These are phyloP conservation scores for Pachyuromys duprasi DNA, from an alignment of 2,797 vertebrate species.

Conservation along the genomic window DNA sequence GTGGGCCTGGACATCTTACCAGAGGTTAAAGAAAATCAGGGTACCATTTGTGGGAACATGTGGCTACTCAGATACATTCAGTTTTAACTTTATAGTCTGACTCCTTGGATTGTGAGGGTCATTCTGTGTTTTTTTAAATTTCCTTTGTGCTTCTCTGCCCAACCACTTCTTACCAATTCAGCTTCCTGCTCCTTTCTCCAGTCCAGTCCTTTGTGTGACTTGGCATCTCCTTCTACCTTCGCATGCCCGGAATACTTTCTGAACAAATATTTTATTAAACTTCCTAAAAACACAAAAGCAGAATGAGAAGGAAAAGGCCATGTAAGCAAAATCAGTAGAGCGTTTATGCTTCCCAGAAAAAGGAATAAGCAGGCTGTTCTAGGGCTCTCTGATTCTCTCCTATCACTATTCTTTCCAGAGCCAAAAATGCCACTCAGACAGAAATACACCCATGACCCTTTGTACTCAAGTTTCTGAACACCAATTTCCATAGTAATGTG, in stretches of 20 bases:
- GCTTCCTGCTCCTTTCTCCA: slow-evolving; percentile 73
- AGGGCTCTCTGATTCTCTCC: slow-evolving; percentile 9
- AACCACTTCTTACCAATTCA: slow-evolving; percentile 74
- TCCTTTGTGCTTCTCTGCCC: slow-evolving; percentile 68
- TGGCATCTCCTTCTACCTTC: slow-evolving; percentile 67
- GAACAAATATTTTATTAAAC: slow-evolving; percentile 82
- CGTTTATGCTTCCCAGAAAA: slow-evolving; percentile 70
- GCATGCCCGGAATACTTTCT: slow-evolving; percentile 74
- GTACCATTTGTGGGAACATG: slow-evolving; percentile 44
- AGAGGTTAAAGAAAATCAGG: slow-evolving; percentile 25
- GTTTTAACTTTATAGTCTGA: slow-evolving; percentile 48
- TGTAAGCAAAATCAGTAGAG: slow-evolving; percentile 10
- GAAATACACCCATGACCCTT: slow-evolving; percentile 9
- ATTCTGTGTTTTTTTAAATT: slow-evolving; percentile 5
- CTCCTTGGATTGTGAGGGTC: slow-evolving; percentile 65
- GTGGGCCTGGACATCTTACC: not conserved
- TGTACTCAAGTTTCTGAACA: slow-evolving; percentile 29
- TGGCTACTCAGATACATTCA: slow-evolving; percentile 48
- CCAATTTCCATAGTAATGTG: slow-evolving; percentile 17
- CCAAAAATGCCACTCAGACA: slow-evolving; percentile 41
- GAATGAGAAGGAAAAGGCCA: slow-evolving; percentile 35
- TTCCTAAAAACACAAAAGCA: slow-evolving; percentile 78
- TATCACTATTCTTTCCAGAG: not conserved
- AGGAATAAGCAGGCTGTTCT: not conserved
- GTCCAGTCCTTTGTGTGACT: slow-evolving; percentile 78